A percentile compares a stretch with the other conserved stretches of the same genome.
Evolutionary conservation across 2,797 vertebrate genomes (phyloP).

Genomic region (Amblyopsis hoosieri): DNA sequence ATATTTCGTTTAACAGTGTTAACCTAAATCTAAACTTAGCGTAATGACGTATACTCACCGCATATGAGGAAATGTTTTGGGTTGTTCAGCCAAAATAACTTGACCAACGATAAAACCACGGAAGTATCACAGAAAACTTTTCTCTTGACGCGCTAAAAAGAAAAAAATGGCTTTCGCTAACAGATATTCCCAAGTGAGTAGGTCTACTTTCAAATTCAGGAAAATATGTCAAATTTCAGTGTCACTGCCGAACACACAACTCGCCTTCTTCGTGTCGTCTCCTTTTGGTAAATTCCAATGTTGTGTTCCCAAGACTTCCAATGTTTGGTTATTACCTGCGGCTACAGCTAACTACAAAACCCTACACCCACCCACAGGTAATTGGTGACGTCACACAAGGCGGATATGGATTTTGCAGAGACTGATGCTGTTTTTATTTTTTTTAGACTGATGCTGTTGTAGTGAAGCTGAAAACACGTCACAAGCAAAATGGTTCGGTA

Average conservation of each 20-base stretch:
- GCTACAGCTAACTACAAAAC: conserved; percentile 73
- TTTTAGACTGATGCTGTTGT: background rate
- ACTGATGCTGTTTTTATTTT: background rate
- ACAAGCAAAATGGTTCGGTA: too few relatives aligned
- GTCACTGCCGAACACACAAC: background rate
- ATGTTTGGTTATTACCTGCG: conserved; percentile 76
- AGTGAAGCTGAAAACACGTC: too few relatives aligned
- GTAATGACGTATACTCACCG: conserved; percentile 60
- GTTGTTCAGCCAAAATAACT: conserved; percentile 30
- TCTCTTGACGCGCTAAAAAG: conserved; percentile 30
- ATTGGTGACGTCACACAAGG: conserved; percentile 70
- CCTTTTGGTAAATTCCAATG: conserved; percentile 7
- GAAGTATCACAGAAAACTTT: conserved; percentile 66
- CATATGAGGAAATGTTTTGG: conserved; percentile 64
- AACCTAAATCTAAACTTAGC: background rate
- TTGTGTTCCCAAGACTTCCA: conserved; percentile 32
- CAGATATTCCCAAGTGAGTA: conserved; percentile 37
- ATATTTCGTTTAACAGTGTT: conserved; percentile 2
- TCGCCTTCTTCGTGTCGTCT: conserved; percentile 20
- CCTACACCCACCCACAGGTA: conserved; percentile 75
- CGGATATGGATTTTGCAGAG: conserved; percentile 28
- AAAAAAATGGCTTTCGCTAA: conserved; percentile 15
- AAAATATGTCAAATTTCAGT: background rate
- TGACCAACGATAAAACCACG: conserved; percentile 59
- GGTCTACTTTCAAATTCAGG: background rate